These are phyloP conservation scores for Shinisaurus crocodilurus DNA, from an alignment of 2,113 vertebrate species.

Conservation along the genomic window DNA sequence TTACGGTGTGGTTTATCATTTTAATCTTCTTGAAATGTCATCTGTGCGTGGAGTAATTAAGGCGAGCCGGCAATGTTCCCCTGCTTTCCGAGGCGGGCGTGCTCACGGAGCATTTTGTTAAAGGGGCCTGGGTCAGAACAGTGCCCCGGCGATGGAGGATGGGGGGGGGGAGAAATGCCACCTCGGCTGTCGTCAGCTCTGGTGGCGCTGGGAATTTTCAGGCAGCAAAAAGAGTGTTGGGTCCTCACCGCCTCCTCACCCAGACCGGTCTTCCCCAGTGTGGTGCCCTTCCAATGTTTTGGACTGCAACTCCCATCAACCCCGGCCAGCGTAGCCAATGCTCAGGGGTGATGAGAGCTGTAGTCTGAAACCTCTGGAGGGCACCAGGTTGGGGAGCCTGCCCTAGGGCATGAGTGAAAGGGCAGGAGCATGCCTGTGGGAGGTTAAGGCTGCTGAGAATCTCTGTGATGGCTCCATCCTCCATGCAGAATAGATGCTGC, in stretches of 20 bases:
- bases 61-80: neutral
- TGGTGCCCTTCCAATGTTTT: too few relatives aligned
- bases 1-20: conserved; percentile 14
- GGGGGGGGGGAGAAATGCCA: neutral
- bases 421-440: neutral
- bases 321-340: neutral
- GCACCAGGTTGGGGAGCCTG: too few relatives aligned
- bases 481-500: neutral
- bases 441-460: neutral
- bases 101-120: too few relatives aligned
- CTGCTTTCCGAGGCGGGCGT: neutral
- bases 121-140: neutral
- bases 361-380: neutral
- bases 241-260: neutral
- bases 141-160: too few relatives aligned
- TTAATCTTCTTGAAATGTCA: conserved; percentile 4
- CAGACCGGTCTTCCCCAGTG: too few relatives aligned
- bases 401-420: neutral
- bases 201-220: too few relatives aligned
- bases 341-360: neutral
- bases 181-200: too few relatives aligned
- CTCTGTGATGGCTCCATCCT: neutral
- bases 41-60: conserved; percentile 15
- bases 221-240: neutral
- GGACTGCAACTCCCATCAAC: too few relatives aligned